Evolutionary conservation across 2,113 vertebrate species (phyloP), one percentile per base, ranked within the genome.

Genomic region (Sterna hirundo): DNA sequence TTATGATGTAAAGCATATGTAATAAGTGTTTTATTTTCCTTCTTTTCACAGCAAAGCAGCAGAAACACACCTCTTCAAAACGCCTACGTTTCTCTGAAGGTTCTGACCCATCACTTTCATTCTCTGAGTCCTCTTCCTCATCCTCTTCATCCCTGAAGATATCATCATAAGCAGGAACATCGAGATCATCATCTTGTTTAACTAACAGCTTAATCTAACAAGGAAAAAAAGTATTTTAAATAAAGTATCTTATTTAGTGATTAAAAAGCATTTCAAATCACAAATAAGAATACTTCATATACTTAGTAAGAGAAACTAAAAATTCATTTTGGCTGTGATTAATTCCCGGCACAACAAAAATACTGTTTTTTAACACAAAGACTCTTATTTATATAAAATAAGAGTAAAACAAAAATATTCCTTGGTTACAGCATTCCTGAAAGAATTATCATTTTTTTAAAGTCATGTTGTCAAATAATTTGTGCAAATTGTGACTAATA

Each of bases 111-210:
- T 98, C 98, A 2, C 98, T 98, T 91, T 99, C 99, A 81, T 98
- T 98, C 88, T 98, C 99, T 6, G 98, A 99, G 86, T 98, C 98
- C 6, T 98, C 98, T 5, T 98, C 98, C 25, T 98, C 98, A 21
- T 98, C 98, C 1, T 99, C 99, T 2, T 99, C 99, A 36, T 99
- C 99, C 69, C 98, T 98, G 95, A 99, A 99, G 97, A 99, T 99
- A 76, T 99, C 99, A 47, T 99, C 99, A 2, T 99, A 99, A 17
- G 98, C 96, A 22, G 99, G 99, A 60, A 99, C 97, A 30, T 98
- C 98, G 0, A 99, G 98, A 62, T 99, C 99, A 38, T 99, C 99
- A 2, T 99, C 99, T 95, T 99, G 99, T 94, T 99, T 99, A 80
- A 99, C 99, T 21, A 99, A 98, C 54, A 99, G 97, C 88, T 99